Conservation (phyloP, 2,888 invertebrate genomes). For the Poecilobothrus nobilitatus region DNA sequence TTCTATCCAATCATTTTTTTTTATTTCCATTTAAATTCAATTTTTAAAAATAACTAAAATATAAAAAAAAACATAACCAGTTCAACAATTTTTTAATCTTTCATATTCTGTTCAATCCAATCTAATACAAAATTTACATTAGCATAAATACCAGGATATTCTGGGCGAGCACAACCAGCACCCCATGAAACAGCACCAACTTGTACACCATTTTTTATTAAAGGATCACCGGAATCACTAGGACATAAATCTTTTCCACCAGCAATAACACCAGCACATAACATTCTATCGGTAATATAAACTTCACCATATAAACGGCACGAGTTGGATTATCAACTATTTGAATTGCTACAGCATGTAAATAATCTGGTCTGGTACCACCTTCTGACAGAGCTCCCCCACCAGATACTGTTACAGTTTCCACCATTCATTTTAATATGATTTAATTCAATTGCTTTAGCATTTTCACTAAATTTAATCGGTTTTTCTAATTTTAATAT, state of each 20-base stretch:
- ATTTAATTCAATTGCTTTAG: background rate
- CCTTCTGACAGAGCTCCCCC: conserved; percentile 15
- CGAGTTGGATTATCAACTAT: background rate
- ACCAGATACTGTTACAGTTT: conserved; percentile 18
- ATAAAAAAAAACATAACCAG: too few species aligned
- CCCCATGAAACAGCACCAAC: conserved; percentile 14
- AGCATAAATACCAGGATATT: conserved; percentile 12
- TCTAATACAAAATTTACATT: background rate
- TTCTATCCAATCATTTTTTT: too few species aligned
- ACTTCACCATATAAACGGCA: background rate
- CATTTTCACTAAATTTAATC: conserved; percentile 17
- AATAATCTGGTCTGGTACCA: conserved; percentile 10
- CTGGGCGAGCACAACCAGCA: conserved; percentile 11
- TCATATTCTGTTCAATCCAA: conserved; percentile 9
- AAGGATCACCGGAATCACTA: conserved; percentile 17
- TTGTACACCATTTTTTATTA: conserved; percentile 8
- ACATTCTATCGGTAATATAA: conserved; percentile 17
- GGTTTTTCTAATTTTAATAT: conserved; percentile 35
- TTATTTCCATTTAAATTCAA: too few species aligned
- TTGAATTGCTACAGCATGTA: background rate
- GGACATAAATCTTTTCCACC: conserved; percentile 15
- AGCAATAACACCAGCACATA: conserved; percentile 12
- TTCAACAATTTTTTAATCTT: too few species aligned
- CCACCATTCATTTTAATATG: conserved; percentile 10
- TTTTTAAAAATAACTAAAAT: too few species aligned